These are phyloP conservation scores for Catocala sponsa DNA, from an alignment of 2,888 invertebrate genomes.

Conservation along the genomic window DNA sequence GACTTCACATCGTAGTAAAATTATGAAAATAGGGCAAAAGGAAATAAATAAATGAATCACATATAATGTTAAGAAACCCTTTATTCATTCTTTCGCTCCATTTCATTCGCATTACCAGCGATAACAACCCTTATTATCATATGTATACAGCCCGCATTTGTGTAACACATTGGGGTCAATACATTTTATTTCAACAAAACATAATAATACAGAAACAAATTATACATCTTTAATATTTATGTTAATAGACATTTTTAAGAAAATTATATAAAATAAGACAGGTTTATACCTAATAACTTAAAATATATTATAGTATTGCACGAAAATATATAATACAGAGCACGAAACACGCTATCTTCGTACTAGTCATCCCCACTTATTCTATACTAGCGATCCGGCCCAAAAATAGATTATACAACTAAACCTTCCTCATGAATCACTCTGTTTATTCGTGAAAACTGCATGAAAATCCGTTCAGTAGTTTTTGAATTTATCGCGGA, in stretches of 20 bases:
- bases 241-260: not conserved
- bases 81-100: conserved; percentile 66
- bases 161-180: conserved; percentile 49
- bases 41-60: conserved; percentile 41
- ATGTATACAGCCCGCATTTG: conserved; percentile 50
- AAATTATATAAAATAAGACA: conserved; percentile 1
- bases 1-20: too few species aligned
- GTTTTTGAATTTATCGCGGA: too few species aligned
- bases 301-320: conserved; percentile 6
- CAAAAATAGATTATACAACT: too few species aligned
- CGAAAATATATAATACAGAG: not conserved
- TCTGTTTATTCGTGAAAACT: too few species aligned
- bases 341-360: too few species aligned
- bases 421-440: too few species aligned
- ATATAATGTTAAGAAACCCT: conserved; percentile 62
- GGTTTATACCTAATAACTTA: not conserved
- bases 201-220: conserved; percentile 2
- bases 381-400: too few species aligned
- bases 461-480: too few species aligned
- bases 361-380: too few species aligned
- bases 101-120: conserved; percentile 68
- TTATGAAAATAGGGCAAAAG: too few species aligned
- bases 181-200: conserved; percentile 14
- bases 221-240: not conserved
- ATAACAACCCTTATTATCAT: conserved; percentile 70